phyloP scores from a whole-genome alignment of 2,113 vertebrate species.

The Gymnogyps californianus region DNA sequence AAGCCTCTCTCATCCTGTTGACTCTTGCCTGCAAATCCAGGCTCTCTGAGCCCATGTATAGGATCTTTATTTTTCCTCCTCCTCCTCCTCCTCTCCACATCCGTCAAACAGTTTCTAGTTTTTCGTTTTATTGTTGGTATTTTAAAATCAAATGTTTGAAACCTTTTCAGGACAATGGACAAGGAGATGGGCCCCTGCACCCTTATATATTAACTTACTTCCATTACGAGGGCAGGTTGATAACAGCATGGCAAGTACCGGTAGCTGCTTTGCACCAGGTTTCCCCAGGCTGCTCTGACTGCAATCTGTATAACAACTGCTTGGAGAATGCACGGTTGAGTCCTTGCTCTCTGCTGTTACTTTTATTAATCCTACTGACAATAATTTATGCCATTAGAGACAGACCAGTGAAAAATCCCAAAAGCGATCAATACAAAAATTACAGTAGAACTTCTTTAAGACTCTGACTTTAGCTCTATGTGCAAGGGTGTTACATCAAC shows the following conservation, averaged over 20 bases:
- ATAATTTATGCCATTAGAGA: not conserved
- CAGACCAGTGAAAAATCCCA: not conserved
- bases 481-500: not conserved
- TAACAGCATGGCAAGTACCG: not conserved
- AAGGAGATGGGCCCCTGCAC: accelerated
- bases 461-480: not conserved
- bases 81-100: not conserved
- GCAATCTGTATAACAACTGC: not conserved
- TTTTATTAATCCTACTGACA: not conserved
- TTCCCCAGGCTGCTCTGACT: not conserved
- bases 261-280: not conserved
- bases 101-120: not conserved
- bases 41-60: not conserved
- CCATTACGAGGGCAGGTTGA: accelerated
- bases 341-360: not conserved
- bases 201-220: not conserved
- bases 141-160: not conserved
- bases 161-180: not conserved
- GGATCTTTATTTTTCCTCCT: not conserved
- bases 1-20: not conserved
- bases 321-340: not conserved
- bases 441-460: not conserved
- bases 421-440: not conserved
- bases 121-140: not conserved
- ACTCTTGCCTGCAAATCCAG: not conserved